Evolutionary conservation across 2,113 vertebrate species (phyloP), one percentile per base, ranked within the genome.

Genomic region (Eptesicus fuscus): DNA sequence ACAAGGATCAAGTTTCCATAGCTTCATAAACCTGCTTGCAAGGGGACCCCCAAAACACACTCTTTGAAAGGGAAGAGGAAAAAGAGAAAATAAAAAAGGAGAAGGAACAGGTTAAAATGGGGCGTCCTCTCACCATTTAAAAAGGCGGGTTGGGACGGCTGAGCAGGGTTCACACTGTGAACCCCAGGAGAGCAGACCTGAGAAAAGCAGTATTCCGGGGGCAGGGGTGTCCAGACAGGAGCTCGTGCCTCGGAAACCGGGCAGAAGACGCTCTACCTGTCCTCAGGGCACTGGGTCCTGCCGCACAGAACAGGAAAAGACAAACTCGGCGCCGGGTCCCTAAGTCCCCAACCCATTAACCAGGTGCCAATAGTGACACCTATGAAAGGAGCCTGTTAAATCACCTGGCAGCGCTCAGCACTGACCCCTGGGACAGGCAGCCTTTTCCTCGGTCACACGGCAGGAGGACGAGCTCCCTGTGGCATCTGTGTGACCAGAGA

Each of bases 1-100:
- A 67, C 53, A 59, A 40, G 51, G 88, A 96, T 97, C 88, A 69
- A 25, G 23, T 95, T 96, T 93, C 97, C 63, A 17, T 0, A 65
- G 83, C 96, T 91, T 92, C 86, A 93, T 53, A 84, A 91, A 28
- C 61, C 40, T 37, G 37, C 37, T 78, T 35, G 90, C 47, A 8
- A 92, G 73, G 40, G 70, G 28, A 9, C 49, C 79, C 61, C 17
- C 16, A 0, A 35, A 77, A 42, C 73, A 67, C 12, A 47, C 65
- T 96, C 51, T 93, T 94, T 70, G 32, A 0, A 59, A 1, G 74
- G 25, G 67, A 78, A 87, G 40, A 83, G 40, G 20, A 2, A 18
- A 67, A 88, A 30, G 32, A 35, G 30, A 28, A 7, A n/a, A 71
- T 13, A 40, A 59, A 53, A 37, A 22, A 22, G 3, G 6, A 17